phyloP scores from a whole-genome alignment of 2,888 invertebrate species.

The Selenia dentaria region DNA sequence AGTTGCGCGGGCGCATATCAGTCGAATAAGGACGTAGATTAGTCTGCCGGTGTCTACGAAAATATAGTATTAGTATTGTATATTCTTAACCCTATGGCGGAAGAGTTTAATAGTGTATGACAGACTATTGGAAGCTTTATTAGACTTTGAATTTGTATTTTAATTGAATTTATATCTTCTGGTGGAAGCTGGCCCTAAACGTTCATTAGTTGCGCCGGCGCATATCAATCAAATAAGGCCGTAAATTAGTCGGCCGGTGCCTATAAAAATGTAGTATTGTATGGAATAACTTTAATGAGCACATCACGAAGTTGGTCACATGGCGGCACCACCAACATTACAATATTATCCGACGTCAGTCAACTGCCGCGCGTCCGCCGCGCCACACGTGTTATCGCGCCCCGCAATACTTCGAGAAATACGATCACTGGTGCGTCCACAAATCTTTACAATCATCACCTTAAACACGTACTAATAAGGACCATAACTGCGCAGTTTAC shows the following conservation, averaged over 20 bases:
- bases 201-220: slow-evolving; percentile 26
- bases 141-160: too few species aligned
- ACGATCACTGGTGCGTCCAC: slow-evolving; percentile 63
- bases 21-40: slow-evolving; percentile 12
- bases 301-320: slow-evolving; percentile 73
- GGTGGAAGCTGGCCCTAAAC: background rate
- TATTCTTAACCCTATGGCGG: too few species aligned
- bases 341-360: slow-evolving; percentile 55
- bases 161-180: too few species aligned
- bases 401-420: slow-evolving; percentile 41
- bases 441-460: slow-evolving; percentile 21
- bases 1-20: slow-evolving; percentile 29
- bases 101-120: too few species aligned
- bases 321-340: slow-evolving; percentile 76
- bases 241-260: slow-evolving; percentile 5
- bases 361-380: slow-evolving; percentile 64
- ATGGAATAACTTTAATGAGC: slow-evolving; percentile 53
- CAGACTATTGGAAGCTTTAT: too few species aligned
- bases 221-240: slow-evolving; percentile 20
- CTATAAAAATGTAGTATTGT: slow-evolving; percentile 13
- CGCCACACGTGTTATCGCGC: slow-evolving; percentile 57
- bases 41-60: slow-evolving; percentile 8
- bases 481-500: slow-evolving; percentile 24
- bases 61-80: slow-evolving; percentile 22
- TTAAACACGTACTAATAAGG: slow-evolving; percentile 21